Evolutionary conservation across 2,113 vertebrate genomes (phyloP).

Genomic region (Anthoscopus minutus): DNA sequence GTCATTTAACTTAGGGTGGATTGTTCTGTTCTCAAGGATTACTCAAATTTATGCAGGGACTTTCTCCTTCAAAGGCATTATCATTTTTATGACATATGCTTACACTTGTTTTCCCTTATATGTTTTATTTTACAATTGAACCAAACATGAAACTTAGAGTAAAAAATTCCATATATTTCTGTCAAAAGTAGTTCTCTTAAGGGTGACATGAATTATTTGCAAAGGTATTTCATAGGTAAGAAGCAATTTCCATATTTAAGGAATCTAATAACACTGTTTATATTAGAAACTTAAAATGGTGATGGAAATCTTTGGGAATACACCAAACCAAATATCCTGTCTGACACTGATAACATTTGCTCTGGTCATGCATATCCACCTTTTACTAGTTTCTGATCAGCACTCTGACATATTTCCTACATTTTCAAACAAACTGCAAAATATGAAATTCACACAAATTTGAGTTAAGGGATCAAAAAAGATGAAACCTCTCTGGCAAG

Average conservation of each 20-base stretch:
- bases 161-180: background rate
- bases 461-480: background rate
- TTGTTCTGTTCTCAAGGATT: background rate
- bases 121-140: background rate
- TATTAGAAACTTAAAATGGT: background rate
- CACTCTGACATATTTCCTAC: background rate
- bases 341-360: background rate
- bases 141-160: background rate
- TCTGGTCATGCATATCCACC: background rate
- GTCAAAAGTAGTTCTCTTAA: background rate
- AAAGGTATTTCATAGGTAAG: background rate
- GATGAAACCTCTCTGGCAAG: background rate
- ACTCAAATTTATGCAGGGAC: background rate
- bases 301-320: background rate
- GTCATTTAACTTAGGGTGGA: background rate
- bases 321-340: background rate
- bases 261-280: background rate
- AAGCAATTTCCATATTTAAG: background rate
- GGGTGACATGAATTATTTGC: background rate
- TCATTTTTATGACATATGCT: background rate
- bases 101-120: background rate
- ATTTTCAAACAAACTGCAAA: background rate
- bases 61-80: background rate
- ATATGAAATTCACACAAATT: background rate
- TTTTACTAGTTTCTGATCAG: background rate